These are phyloP conservation scores for Ophion obscuratus DNA, from an alignment of 2,888 invertebrate genomes.

Conservation along the genomic window DNA sequence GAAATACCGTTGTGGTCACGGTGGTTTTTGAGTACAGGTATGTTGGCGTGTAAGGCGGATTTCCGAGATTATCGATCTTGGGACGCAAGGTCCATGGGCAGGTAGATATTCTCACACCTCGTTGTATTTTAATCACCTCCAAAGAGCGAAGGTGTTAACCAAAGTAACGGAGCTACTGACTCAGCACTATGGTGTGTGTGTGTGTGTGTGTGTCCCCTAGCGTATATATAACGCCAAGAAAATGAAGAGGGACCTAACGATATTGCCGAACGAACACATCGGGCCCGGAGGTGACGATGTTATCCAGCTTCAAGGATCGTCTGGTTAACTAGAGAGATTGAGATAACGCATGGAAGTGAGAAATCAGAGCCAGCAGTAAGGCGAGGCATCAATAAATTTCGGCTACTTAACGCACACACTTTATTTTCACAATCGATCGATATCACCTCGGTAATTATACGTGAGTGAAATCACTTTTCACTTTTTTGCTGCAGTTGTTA, in stretches of 20 bases:
- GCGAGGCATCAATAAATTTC: constrained; percentile 15
- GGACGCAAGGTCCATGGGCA: constrained; percentile 15
- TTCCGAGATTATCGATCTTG: constrained; percentile 48
- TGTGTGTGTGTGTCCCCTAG: no score
- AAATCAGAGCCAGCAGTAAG: constrained; percentile 11
- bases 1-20: constrained; percentile 26
- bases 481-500: no score
- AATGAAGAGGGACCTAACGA: constrained; percentile 8
- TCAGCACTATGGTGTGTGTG: background rate
- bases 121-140: constrained; percentile 53
- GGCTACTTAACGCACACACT: constrained; percentile 26
- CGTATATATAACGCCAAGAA: no score
- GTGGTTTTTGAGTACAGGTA: constrained; percentile 4
- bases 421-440: no score
- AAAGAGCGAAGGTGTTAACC: constrained; percentile 48
- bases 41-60: constrained; percentile 15
- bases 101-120: constrained; percentile 44
- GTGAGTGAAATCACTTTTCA: no score
- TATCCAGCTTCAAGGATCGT: constrained; percentile 56
- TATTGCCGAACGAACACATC: constrained; percentile 4
- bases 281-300: constrained; percentile 5
- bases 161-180: constrained; percentile 41
- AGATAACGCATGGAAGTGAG: constrained; percentile 47
- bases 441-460: no score
- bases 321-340: constrained; percentile 51